phyloP scores from a whole-genome alignment of 37 sponge, comb jelly and placozoan species.

The Petrosia ficiformis region DNA sequence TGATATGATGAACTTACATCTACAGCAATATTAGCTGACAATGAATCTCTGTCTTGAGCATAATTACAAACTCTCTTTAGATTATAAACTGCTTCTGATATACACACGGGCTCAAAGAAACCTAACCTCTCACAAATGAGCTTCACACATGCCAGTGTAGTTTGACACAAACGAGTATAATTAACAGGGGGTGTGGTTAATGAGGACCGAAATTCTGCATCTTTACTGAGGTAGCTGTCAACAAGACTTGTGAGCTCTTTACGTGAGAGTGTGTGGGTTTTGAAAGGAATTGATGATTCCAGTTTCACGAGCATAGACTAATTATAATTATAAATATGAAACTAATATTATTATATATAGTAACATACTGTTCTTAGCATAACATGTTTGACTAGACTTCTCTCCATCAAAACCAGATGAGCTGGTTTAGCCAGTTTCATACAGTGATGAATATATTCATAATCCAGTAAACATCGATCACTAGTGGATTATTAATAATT shows the following conservation, averaged over 20 bases:
- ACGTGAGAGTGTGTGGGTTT: neutral
- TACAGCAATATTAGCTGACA: neutral
- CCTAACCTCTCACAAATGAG: conserved; percentile 48
- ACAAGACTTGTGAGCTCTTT: conserved; percentile 29
- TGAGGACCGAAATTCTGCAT: conserved; percentile 17
- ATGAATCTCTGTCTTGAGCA: conserved; percentile 3
- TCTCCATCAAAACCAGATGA: conserved; percentile 31
- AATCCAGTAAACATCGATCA: conserved; percentile 10
- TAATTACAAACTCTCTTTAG: conserved; percentile 35
- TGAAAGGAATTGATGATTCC: neutral
- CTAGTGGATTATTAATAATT: conserved; percentile 9
- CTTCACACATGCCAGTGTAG: conserved; percentile 40
- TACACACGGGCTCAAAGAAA: conserved; percentile 45
- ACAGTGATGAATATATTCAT: conserved; percentile 56
- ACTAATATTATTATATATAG: neutral
- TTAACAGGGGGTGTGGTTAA: conserved; percentile 22
- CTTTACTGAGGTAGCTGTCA: conserved; percentile 30
- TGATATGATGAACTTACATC: conserved; percentile 8
- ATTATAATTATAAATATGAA: neutral
- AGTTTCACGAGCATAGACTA: neutral
- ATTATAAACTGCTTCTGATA: conserved; percentile 49
- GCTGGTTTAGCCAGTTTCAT: conserved; percentile 30
- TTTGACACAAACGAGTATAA: conserved; percentile 19
- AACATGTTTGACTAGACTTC: neutral
- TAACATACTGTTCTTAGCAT: neutral